phyloP scores from a whole-genome alignment of 2,797 vertebrate genomes.

The Rhabdomys pumilio region DNA sequence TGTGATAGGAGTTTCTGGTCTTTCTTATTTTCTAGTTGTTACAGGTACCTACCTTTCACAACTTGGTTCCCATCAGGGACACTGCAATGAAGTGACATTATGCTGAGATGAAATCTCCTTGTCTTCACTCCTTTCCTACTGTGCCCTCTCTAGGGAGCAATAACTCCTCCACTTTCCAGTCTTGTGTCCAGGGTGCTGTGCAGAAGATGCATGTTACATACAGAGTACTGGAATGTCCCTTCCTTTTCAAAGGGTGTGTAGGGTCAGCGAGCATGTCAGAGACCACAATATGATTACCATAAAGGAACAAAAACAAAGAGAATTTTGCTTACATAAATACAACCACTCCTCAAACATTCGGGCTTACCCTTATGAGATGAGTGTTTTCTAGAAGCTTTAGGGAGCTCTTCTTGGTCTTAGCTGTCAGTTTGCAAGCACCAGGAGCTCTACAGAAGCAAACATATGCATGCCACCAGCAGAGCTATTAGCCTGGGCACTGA shows the following conservation, averaged over 20 bases:
- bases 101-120: neutral
- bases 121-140: accelerated
- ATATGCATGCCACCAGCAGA: no score
- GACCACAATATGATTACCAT: neutral
- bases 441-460: neutral
- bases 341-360: neutral
- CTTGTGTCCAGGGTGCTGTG: neutral
- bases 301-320: neutral
- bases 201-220: neutral
- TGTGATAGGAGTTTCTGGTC: neutral
- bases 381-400: neutral
- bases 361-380: neutral
- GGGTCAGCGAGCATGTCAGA: neutral
- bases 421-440: neutral
- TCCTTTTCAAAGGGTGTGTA: neutral
- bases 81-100: neutral
- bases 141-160: neutral
- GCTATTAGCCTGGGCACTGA: neutral
- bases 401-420: neutral
- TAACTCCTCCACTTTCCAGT: no score
- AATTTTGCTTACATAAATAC: neutral
- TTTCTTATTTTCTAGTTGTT: neutral
- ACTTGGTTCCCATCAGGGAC: no score
- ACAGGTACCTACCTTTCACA: neutral
- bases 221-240: neutral